These are phyloP conservation scores for Synanceia verrucosa DNA, from an alignment of 2,797 vertebrate genomes.

Conservation along the genomic window DNA sequence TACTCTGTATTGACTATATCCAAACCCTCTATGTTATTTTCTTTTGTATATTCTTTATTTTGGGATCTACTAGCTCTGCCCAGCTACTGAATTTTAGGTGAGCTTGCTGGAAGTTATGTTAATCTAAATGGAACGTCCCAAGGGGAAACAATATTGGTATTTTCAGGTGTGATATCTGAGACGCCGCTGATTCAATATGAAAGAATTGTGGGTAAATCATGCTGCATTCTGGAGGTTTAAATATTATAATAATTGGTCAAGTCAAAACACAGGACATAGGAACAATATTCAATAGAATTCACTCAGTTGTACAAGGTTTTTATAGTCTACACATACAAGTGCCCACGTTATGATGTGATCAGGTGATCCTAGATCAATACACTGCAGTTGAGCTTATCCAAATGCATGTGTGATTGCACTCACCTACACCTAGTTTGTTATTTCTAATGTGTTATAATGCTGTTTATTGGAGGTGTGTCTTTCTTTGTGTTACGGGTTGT, in stretches of 20 bases:
- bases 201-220: background rate
- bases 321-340: background rate
- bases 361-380: constrained; percentile 3
- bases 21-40: background rate
- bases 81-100: background rate
- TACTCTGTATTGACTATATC: constrained; percentile 5
- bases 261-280: background rate
- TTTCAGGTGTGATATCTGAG: background rate
- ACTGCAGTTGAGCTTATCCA: constrained; percentile 1
- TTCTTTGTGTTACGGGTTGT: background rate
- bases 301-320: no score
- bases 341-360: background rate
- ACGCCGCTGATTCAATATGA: background rate
- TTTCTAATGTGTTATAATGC: background rate
- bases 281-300: background rate
- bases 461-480: background rate
- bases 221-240: background rate
- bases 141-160: background rate
- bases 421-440: constrained; percentile 1
- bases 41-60: background rate
- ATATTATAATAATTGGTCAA: background rate
- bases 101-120: background rate
- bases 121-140: background rate
- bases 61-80: background rate
- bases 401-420: constrained; percentile 12